A percentile compares a stretch with the other conserved stretches of the same genome.
These are phyloP conservation scores for Leptinotarsa lineolata DNA, from an alignment of 1,140 invertebrate species.

Conservation along the genomic window DNA sequence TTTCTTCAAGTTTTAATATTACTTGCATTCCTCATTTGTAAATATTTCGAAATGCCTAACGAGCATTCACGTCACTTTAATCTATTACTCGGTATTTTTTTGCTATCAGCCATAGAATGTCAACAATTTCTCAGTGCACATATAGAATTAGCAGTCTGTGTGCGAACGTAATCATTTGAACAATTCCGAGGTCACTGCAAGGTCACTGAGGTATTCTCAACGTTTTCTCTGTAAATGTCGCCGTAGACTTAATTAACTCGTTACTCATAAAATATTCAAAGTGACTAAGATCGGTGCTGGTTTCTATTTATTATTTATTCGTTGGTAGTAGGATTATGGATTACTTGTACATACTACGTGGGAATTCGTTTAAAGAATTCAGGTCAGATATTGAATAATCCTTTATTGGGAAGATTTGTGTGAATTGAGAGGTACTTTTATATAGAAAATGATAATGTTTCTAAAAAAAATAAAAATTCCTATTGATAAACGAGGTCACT, in stretches of 20 bases:
- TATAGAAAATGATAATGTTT: too few relatives aligned
- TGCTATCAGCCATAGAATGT: slow-evolving; percentile 6
- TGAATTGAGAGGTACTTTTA: too few relatives aligned
- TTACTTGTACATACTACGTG: background rate
- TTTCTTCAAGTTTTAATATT: too few relatives aligned
- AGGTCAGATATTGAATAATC: background rate
- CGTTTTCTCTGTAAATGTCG: slow-evolving; percentile 11
- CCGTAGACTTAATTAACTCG: slow-evolving; percentile 6
- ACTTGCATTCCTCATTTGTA: too few relatives aligned
- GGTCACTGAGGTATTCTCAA: slow-evolving; percentile 9
- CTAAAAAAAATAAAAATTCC: too few relatives aligned
- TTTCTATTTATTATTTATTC: background rate
- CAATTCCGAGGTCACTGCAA: slow-evolving; percentile 14
- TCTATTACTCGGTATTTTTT: background rate
- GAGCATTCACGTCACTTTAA: background rate
- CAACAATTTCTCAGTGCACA: slow-evolving; percentile 8
- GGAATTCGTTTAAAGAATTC: background rate
- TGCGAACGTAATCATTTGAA: slow-evolving; percentile 8
- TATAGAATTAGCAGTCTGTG: background rate
- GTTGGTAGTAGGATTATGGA: background rate
- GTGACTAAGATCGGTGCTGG: background rate
- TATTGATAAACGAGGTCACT: too few relatives aligned
- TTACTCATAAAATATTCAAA: slow-evolving; percentile 14
- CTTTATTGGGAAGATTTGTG: too few relatives aligned
- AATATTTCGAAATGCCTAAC: too few relatives aligned